Conservation (phyloP, 1,140 invertebrate species). For the Sycophaga agraensis region DNA sequence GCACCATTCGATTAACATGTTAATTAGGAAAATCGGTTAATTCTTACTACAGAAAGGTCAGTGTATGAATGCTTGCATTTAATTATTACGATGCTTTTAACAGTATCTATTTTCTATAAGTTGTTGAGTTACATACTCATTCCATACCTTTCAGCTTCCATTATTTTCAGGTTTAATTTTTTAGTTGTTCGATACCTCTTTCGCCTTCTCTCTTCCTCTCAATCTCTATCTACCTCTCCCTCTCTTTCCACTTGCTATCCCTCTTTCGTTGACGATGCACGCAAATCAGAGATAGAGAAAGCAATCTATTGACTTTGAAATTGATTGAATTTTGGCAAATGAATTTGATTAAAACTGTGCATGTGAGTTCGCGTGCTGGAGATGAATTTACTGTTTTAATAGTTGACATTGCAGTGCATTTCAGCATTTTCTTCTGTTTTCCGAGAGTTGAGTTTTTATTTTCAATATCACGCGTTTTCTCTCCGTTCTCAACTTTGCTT, state of each 20-base stretch:
- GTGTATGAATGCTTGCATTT: no score
- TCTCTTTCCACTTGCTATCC: background rate
- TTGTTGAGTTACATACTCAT: no score
- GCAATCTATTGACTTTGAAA: constrained; percentile 25
- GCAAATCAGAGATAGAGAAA: constrained; percentile 20
- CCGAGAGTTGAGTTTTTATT: constrained; percentile 16
- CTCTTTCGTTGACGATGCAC: background rate
- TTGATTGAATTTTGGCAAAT: constrained; percentile 27
- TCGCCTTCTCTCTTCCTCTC: no score
- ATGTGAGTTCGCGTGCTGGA: background rate
- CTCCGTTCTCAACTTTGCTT: background rate
- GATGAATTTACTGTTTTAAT: constrained; percentile 21
- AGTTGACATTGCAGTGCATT: constrained; percentile 20
- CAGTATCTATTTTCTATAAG: no score
- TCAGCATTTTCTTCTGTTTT: constrained; percentile 9
- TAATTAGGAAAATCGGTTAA: no score
- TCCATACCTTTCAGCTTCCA: background rate
- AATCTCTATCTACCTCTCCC: background rate
- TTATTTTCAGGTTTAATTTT: background rate
- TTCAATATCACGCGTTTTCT: background rate
- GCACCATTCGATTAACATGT: no score
- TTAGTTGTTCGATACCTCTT: background rate
- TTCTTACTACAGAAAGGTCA: no score
- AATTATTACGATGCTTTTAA: no score
- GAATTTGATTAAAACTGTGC: constrained; percentile 23